These are phyloP conservation scores for Cynodonichthys magdalenae DNA, from an alignment of 2,797 vertebrate genomes.

Conservation along the genomic window DNA sequence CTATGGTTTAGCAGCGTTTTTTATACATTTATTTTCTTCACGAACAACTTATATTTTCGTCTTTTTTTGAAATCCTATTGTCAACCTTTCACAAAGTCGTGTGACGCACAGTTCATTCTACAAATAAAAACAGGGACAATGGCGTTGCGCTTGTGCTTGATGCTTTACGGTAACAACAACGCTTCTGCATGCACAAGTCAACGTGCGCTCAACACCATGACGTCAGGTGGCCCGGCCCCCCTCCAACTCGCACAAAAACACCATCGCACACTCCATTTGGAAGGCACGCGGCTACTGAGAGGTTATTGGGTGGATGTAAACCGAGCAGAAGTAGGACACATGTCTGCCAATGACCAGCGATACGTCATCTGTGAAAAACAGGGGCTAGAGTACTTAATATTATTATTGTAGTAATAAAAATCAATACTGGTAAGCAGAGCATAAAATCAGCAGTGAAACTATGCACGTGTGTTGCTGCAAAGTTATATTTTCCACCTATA, in stretches of 20 bases:
- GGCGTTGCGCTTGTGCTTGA: constrained; percentile 23
- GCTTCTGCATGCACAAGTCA: constrained; percentile 60
- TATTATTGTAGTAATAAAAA: too few species aligned
- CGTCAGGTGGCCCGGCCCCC: constrained; percentile 43
- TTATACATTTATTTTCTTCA: too few species aligned
- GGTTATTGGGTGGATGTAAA: constrained; percentile 55
- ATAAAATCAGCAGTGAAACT: too few species aligned
- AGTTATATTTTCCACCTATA: not conserved
- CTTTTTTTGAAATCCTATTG: too few species aligned
- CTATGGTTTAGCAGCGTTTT: too few species aligned
- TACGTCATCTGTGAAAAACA: not conserved
- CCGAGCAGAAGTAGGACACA: constrained; percentile 59
- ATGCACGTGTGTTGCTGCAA: not conserved
- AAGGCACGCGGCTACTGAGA: constrained; percentile 67
- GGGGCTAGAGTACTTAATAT: not conserved
- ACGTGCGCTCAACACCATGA: constrained; percentile 60
- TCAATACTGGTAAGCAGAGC: too few species aligned
- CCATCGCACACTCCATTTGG: not conserved
- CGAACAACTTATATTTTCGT: too few species aligned
- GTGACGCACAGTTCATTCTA: not conserved
- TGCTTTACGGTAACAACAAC: constrained; percentile 51
- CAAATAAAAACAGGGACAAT: not conserved
- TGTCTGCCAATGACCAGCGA: not conserved
- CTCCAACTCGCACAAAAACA: not conserved
- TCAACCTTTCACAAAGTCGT: not conserved